Evolutionary conservation across 2,888 invertebrate species (phyloP), one percentile per base, ranked within the genome.

Genomic region (Anarsia innoxiella): DNA sequence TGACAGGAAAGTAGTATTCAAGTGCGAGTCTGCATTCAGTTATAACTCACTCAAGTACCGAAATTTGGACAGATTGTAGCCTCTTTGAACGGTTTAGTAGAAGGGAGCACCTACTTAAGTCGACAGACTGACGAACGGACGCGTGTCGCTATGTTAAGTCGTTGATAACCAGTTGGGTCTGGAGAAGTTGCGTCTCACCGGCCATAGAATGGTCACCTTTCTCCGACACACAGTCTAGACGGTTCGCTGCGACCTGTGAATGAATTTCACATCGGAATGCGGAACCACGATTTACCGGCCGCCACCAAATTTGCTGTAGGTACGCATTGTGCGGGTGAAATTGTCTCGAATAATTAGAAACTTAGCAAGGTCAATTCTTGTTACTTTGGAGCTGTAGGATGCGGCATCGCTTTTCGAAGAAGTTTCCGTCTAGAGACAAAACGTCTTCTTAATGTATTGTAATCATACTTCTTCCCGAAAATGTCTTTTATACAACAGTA

Each of bases 191-290:
- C 54, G 62, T 62, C 70, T 51, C 49, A 51, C 53, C 59, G 59
- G 64, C 60, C 72, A 74, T 79, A 76, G 80, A 82, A 78, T 82
- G 82, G 79, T 76, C 77, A 83, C 83, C 83, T 84, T 84, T 84
- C 83, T 79, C 83, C 83, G 82, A 74, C 82, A 70, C 71, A 74
- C 73, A 67, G 83, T 83, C 82, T 83, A 77, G 82, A 76, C 79
- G 64, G 65, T 74, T 70, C 64, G 70, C 63, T 66, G 61, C 72
- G 68, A 66, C 69, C 77, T 61, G 74, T 83, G 79, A 82, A 82
- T 83, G 83, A 82, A 76, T 71, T 73, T 66, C 67, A 67, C 73
- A 68, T 72, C 46, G 80, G 83, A 82, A 83, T 82, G 80, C 80
- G 80, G 83, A 78, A 80, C 76, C 63, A 53, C 67, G 58, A 75